These are phyloP conservation scores for Holothuria scabra DNA, from an alignment of 53 echinoderm and acorn worm species.

Conservation along the genomic window DNA sequence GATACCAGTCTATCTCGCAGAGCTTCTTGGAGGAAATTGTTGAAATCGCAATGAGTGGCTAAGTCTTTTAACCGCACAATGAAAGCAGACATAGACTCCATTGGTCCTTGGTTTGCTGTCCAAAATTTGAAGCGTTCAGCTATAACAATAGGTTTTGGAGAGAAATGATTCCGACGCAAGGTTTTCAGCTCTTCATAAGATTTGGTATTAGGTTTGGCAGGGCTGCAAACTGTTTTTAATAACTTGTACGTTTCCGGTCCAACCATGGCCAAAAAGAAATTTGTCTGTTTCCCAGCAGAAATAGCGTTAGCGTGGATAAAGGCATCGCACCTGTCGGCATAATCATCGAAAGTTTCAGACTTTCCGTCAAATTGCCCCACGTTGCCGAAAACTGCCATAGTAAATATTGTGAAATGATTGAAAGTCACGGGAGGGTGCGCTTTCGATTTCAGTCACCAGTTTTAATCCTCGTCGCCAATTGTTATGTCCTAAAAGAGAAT, in stretches of 20 bases:
- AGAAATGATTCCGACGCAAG: slow-evolving; percentile 9
- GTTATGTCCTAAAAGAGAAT: too few relatives aligned
- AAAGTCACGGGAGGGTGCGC: too few relatives aligned
- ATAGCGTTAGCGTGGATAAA: slow-evolving; percentile 19
- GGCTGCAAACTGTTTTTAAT: too few relatives aligned
- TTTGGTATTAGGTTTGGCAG: too few relatives aligned
- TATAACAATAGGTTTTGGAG: neutral
- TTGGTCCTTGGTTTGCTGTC: slow-evolving; percentile 37
- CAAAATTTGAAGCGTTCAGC: slow-evolving; percentile 52
- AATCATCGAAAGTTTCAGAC: slow-evolving; percentile 1
- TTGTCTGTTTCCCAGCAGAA: neutral
- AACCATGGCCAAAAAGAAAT: slow-evolving; percentile 47
- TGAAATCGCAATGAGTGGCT: slow-evolving; percentile 59
- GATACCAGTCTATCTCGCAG: slow-evolving; percentile 58
- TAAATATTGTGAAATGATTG: too few relatives aligned
- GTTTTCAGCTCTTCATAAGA: slow-evolving; percentile 31
- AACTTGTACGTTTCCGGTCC: too few relatives aligned
- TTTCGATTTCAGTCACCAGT: too few relatives aligned
- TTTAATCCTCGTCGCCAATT: too few relatives aligned
- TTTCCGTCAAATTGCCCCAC: neutral
- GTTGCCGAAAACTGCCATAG: slow-evolving; percentile 21
- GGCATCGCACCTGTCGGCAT: slow-evolving; percentile 11
- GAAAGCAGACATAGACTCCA: slow-evolving; percentile 52
- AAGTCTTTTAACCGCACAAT: slow-evolving; percentile 49
- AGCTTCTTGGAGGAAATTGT: slow-evolving; percentile 58